Evolutionary conservation across 35 echinoderm and acorn worm species (phyloP), one percentile per base, ranked within the genome.

Genomic region (Heliocidaris erythrogramma): DNA sequence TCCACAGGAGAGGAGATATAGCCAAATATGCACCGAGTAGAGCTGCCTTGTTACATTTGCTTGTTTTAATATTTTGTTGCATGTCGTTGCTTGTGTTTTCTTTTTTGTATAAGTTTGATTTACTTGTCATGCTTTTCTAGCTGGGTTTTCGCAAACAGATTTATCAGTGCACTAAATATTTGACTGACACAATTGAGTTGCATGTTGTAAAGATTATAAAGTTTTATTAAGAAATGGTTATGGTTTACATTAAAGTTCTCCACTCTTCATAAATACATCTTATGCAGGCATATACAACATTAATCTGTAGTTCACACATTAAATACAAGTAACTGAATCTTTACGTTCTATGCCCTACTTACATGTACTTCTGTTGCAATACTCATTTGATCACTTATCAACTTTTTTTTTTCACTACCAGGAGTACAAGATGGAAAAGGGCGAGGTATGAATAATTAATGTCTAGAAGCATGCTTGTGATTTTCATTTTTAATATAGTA

Each of bases 381-480:
- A 78, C 65, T 27, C 7, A 78, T 78, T n/a, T 78, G 5, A 78
- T 78, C 17, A 85, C 85, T 94, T 32, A 30, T 85, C 59, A 49
- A 94, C 14, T 85, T 85, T 13, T 85, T 13, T 85, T 85, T 94
- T 94, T 5, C 32, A 94, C 60, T 32, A 94, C 24, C 95, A 98
- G 97, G 97, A 98, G 86, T 98, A 98, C 97, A 97, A 93, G 95
- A 98, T 98, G 97, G 97, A 98, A 86, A 98, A 98, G 90, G 97
- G 97, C 47, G 96, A 98, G 97, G 97, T 98, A 98, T 94, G 94
- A 59, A 48, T 1, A 24, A 35, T 92, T 16, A 48, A 89, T 12
- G 31, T 89, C 32, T 32, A n/a, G 24, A 17, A 17, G 87, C 87
- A 89, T 89, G 87, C 24, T 32, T n/a, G 65, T 78, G 65, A 78